Base-by-base conservation (phyloP, 1,140 invertebrate species). In the Atta colombica region DNA sequence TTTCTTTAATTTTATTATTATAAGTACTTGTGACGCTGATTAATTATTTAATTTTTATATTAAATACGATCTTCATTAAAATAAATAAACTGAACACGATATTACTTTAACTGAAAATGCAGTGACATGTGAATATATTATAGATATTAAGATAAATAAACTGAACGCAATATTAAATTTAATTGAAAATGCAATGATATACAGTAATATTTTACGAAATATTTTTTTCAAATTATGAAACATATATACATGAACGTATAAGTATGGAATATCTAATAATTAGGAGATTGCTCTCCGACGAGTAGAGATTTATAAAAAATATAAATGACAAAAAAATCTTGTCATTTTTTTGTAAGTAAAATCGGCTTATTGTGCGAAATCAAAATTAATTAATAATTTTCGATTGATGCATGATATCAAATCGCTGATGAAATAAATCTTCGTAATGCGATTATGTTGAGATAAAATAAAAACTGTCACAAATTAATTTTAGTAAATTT, bases 341-440 rank as follows among this genome's bases (percentile, higher is more conserved):
- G 25, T 21, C 1, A 7, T 3, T 3, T 69, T 49, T 69, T 21
- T 7, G 39, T 10, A 45, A 45, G 0, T 7, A 14, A 69, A 49
- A 69, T 49, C 5, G n/a, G n/a, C 18, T 69, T 69, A 16, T 49
- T 14, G 39, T 45, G 39, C 7, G 2, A 66, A 21, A n/a, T 21
- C 25, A 14, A 77, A 21, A 35, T 74, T 49, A 74, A 60, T 21
- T n/a, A 74, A n/a, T 68, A 35, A 58, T 74, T 74, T 60, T 51
- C 6, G 4, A 2, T 0, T 31, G 53, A 28, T 35, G 35, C 35
- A 6, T 45, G n/a, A 31, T 12, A 16, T 58, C 25, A 58, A 60
- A 16, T 71, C n/a, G n/a, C 0, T 8, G 16, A 31, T 66, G 2
- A 12, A 68, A 61, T 74, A 69, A 58, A 69, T 80, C 10, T 69